These are phyloP conservation scores for Microctonus aethiopoides DNA, from an alignment of 2,888 invertebrate genomes.

Conservation along the genomic window DNA sequence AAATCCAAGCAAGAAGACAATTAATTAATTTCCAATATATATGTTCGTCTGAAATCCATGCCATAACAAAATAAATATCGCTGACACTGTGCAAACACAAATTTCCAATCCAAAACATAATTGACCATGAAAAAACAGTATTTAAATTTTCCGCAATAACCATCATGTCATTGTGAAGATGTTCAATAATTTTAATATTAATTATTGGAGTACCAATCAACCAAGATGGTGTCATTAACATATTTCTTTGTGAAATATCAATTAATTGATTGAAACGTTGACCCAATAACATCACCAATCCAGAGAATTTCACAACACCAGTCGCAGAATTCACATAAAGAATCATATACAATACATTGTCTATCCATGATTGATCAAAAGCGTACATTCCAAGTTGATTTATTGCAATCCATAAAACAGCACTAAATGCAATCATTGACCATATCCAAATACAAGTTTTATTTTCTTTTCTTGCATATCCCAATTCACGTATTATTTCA, in stretches of 20 bases:
- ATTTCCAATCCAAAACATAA: conserved; percentile 57
- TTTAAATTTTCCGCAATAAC: conserved; percentile 49
- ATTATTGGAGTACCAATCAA: conserved; percentile 20
- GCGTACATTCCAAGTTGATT: conserved; percentile 55
- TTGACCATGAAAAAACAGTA: conserved; percentile 51
- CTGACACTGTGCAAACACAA: conserved; percentile 53
- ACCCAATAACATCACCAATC: conserved; percentile 51
- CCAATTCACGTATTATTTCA: conserved; percentile 45
- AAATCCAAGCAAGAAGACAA: conserved; percentile 52
- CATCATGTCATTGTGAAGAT: conserved; percentile 55
- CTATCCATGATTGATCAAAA: conserved; percentile 49
- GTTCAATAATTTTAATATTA: conserved; percentile 44
- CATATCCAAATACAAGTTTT: conserved; percentile 45
- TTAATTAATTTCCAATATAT: conserved; percentile 20
- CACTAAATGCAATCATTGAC: conserved; percentile 37
- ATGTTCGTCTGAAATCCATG: conserved; percentile 36
- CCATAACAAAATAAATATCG: conserved; percentile 53
- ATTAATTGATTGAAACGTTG: conserved; percentile 58
- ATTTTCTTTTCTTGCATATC: conserved; percentile 48
- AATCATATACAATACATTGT: conserved; percentile 54
- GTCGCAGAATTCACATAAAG: conserved; percentile 51
- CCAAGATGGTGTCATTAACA: conserved; percentile 31
- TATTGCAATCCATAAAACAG: conserved; percentile 47
- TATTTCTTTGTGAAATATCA: conserved; percentile 46
- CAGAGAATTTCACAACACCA: conserved; percentile 53